Conservation (phyloP, 2,888 invertebrate species). For the Elmis aenea region DNA sequence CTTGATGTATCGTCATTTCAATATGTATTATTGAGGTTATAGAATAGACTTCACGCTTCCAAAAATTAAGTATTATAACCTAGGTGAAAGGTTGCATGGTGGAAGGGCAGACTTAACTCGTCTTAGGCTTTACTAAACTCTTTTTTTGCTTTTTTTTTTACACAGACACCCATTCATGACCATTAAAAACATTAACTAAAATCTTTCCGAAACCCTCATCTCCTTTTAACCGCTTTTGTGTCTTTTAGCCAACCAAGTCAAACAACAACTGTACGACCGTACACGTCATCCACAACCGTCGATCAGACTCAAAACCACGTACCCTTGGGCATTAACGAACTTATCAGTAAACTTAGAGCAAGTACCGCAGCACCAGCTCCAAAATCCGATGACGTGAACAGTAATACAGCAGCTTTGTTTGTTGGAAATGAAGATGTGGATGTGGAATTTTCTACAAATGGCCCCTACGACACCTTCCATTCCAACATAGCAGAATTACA, state of each 20-base stretch:
- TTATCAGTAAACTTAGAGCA: constrained; percentile 53
- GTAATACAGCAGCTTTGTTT: constrained; percentile 34
- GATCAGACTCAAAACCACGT: constrained; percentile 17
- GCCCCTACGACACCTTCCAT: constrained; percentile 55
- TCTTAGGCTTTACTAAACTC: no score
- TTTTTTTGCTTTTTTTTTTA: no score
- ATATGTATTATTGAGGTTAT: background rate
- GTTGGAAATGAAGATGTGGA: constrained; percentile 40
- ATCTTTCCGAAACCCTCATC: no score
- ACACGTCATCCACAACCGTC: constrained; percentile 49
- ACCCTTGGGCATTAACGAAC: constrained; percentile 53
- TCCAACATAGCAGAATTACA: constrained; percentile 47
- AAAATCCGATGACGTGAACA: constrained; percentile 42
- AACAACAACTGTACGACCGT: constrained; percentile 54
- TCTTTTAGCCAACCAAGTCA: constrained; percentile 54
- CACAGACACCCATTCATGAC: no score
- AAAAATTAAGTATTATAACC: constrained; percentile 27
- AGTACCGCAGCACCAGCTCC: constrained; percentile 44
- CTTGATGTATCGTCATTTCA: no score
- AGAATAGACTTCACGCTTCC: background rate
- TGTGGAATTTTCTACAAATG: constrained; percentile 50
- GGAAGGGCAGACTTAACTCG: no score
- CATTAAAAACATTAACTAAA: no score
- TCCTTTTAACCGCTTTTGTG: no score
- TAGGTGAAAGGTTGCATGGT: constrained; percentile 39